Evolutionary conservation across 2,113 vertebrate genomes (phyloP).

Genomic region (rat (Rattus norvegicus)): GRCr8 NC_086032.1:78215501-78216000

Average conservation of each 20-base stretch:
- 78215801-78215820: not conserved
- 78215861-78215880: not conserved
- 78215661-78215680: accelerated
- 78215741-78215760: not conserved
- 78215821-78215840: not conserved
- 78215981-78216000: not conserved
- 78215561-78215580: not conserved
- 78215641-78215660: too few species aligned
- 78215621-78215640: not conserved
- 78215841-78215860: not conserved
- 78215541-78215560: not conserved
- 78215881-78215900: not conserved
- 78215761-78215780: not conserved
- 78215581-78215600: not conserved
- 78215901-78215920: not conserved
- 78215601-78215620: not conserved
- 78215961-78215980: not conserved
- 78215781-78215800: not conserved
- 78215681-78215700: not conserved
- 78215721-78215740: not conserved
- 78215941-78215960: not conserved
- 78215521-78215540: too few species aligned
- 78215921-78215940: not conserved
- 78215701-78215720: not conserved
- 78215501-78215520: not conserved